phyloP scores from a whole-genome alignment of 2,113 vertebrate genomes.

The Rostratula benghalensis region DNA sequence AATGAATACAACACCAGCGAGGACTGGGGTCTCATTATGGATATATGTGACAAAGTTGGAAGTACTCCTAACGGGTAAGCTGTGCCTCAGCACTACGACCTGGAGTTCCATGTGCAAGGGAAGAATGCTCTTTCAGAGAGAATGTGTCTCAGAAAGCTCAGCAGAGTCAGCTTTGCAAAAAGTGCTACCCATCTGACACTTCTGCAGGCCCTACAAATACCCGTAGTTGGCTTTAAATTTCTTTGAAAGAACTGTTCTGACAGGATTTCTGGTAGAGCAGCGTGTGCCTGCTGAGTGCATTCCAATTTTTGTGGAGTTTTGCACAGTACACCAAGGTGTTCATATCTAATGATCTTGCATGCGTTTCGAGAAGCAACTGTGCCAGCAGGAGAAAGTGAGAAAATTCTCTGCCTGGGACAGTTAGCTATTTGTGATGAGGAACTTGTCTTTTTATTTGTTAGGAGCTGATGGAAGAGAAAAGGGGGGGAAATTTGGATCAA shows the following conservation, averaged over 20 bases:
- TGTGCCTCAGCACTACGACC: accelerated
- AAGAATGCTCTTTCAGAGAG: background rate
- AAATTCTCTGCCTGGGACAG: background rate
- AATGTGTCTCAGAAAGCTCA: accelerated
- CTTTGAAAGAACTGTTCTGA: background rate
- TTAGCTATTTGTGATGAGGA: background rate
- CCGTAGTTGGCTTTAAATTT: background rate
- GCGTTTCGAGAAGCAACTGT: background rate
- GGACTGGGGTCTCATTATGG: slow-evolving; percentile 97
- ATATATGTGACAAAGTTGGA: slow-evolving; percentile 94
- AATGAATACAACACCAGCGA: slow-evolving; percentile 93
- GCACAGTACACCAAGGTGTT: background rate
- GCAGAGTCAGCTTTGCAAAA: background rate
- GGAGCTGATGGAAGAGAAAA: background rate
- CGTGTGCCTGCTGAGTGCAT: background rate
- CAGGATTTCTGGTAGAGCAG: background rate
- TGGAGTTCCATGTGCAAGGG: background rate
- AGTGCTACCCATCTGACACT: background rate
- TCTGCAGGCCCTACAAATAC: background rate
- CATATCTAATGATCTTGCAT: background rate
- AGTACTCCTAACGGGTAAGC: slow-evolving; percentile 91
- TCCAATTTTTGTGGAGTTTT: background rate
- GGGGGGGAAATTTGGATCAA: background rate
- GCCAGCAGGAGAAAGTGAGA: background rate
- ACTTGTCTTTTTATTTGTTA: background rate